Conservation (phyloP, 2,113 vertebrate species). For the Semnornis frantzii region DNA sequence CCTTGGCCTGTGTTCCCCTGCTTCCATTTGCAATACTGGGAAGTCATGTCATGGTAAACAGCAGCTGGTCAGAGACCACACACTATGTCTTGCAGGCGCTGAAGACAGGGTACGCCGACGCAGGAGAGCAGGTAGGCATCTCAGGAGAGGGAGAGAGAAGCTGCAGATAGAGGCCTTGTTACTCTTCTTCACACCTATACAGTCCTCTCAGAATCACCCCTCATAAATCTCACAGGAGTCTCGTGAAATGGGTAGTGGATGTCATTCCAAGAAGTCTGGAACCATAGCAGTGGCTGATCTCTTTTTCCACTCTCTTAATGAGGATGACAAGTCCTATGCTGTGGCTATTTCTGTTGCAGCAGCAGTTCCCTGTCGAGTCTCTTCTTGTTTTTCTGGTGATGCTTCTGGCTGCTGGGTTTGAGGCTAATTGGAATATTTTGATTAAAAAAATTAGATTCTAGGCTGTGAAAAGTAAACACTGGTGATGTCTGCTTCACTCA, state of each 20-base stretch:
- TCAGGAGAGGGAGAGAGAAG: not conserved
- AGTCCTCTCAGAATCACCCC: not conserved
- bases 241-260: not conserved
- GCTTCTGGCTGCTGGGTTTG: not conserved
- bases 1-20: not conserved
- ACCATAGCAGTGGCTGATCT: not conserved
- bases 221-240: not conserved
- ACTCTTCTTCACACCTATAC: not conserved
- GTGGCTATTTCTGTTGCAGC: not conserved
- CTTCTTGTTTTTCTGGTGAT: not conserved
- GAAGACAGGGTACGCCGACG: not conserved
- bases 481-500: no score
- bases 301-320: not conserved
- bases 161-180: not conserved
- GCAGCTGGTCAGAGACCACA: not conserved
- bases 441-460: no score
- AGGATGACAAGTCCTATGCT: not conserved
- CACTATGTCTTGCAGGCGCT: rapidly evolving
- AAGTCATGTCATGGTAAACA: not conserved
- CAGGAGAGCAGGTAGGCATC: not conserved
- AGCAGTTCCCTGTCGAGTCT: not conserved
- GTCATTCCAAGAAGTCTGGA: not conserved
- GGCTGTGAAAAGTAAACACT: no score
- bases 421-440: not conserved
- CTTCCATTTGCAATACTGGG: not conserved